Conservation (phyloP, 2,113 vertebrate species). For the Eidolon helvum region DNA sequence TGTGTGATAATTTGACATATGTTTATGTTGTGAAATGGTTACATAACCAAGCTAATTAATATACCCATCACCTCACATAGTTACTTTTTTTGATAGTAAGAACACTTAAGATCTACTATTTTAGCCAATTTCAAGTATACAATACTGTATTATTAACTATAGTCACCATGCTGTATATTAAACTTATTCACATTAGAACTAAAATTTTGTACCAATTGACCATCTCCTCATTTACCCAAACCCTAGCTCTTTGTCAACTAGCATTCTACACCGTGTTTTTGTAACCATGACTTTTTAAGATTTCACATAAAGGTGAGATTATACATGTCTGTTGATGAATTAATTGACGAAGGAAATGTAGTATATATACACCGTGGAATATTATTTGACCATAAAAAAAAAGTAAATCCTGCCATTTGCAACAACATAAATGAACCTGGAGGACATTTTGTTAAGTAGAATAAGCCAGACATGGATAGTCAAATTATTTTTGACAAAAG, state of each 20-base stretch:
- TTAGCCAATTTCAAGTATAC: neutral
- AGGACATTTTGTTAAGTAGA: neutral
- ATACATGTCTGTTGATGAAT: neutral
- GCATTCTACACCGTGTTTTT: neutral
- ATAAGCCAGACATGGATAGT: neutral
- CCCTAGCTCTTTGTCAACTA: neutral
- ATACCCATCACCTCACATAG: neutral
- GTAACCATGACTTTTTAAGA: neutral
- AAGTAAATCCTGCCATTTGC: neutral
- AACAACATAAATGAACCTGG: neutral
- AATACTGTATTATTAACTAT: neutral
- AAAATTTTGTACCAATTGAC: neutral
- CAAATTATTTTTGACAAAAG: neutral
- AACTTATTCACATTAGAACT: neutral
- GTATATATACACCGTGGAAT: neutral
- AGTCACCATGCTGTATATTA: neutral
- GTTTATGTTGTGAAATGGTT: neutral
- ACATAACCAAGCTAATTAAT: neutral
- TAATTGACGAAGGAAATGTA: neutral
- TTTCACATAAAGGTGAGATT: neutral
- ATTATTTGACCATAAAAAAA: neutral
- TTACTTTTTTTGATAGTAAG: neutral
- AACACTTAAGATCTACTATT: neutral
- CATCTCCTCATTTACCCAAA: neutral
- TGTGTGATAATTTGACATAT: neutral